Conservation (phyloP, 2,113 vertebrate genomes). For the Chaenocephalus aceratus region DNA sequence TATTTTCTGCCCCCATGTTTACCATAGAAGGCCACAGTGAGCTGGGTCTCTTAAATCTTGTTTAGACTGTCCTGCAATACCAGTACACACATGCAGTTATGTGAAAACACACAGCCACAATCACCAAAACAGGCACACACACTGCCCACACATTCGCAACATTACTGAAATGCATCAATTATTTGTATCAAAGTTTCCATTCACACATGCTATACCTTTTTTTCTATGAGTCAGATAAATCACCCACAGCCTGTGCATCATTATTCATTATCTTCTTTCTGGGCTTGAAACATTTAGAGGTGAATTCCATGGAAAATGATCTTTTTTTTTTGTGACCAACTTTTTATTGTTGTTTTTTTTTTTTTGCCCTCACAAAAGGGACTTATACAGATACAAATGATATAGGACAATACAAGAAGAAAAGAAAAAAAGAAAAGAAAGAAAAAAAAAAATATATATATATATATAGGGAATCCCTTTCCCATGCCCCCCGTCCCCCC, state of each 20-base stretch:
- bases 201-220: conserved; percentile 1
- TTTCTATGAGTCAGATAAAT: neutral
- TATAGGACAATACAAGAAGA: no score
- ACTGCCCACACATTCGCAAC: neutral
- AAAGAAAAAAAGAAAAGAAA: no score
- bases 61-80: conserved; percentile 21
- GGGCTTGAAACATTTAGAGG: neutral
- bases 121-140: neutral
- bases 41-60: conserved; percentile 33
- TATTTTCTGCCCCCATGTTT: conserved; percentile 28
- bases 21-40: conserved; percentile 41
- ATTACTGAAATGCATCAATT: neutral
- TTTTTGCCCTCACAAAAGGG: no score
- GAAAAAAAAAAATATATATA: no score
- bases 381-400: no score
- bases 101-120: neutral
- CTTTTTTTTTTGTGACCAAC: no score
- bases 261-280: neutral
- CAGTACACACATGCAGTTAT: neutral
- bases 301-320: conserved; percentile 5
- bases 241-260: neutral
- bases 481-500: no score
- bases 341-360: no score
- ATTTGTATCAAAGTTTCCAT: neutral
- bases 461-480: no score